A percentile compares a stretch with the other conserved stretches of the same genome.
phyloP scores from a whole-genome alignment of 2,113 vertebrate genomes.

The Sturnus vulgaris region DNA sequence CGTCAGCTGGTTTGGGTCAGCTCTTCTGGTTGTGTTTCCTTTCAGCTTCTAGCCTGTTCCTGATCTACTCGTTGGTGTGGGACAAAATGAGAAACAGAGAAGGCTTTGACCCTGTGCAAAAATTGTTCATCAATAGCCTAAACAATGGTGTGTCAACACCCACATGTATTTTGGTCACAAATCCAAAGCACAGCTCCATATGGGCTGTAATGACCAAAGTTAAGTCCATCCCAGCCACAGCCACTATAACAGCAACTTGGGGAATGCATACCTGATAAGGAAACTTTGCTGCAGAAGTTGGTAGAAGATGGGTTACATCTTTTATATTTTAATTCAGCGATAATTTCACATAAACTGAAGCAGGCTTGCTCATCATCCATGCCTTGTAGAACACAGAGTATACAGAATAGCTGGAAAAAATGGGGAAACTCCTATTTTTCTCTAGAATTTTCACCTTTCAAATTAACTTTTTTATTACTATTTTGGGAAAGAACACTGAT shows the following conservation, averaged over 20 bases:
- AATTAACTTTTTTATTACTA: neutral
- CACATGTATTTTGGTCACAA: neutral
- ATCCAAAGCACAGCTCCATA: neutral
- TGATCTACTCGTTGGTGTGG: neutral
- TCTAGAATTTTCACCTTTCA: neutral
- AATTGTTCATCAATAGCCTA: neutral
- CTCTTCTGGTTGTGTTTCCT: neutral
- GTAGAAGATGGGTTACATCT: neutral
- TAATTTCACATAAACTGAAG: neutral
- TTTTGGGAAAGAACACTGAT: neutral
- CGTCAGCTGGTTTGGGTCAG: neutral
- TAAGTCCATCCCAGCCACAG: neutral
- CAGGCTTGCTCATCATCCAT: neutral
- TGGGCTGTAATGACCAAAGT: neutral
- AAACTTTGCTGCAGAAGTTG: neutral
- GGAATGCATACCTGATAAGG: accelerated
- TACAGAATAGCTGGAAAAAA: neutral
- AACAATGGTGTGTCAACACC: neutral
- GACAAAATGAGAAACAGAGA: neutral
- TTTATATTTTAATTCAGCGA: neutral
- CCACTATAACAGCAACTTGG: neutral
- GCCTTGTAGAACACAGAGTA: neutral
- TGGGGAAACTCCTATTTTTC: neutral
- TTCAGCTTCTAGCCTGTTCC: neutral
- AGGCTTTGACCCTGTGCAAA: neutral